Evolutionary conservation across 2,888 invertebrate genomes (phyloP).

Genomic region (Agelastica alni): DNA sequence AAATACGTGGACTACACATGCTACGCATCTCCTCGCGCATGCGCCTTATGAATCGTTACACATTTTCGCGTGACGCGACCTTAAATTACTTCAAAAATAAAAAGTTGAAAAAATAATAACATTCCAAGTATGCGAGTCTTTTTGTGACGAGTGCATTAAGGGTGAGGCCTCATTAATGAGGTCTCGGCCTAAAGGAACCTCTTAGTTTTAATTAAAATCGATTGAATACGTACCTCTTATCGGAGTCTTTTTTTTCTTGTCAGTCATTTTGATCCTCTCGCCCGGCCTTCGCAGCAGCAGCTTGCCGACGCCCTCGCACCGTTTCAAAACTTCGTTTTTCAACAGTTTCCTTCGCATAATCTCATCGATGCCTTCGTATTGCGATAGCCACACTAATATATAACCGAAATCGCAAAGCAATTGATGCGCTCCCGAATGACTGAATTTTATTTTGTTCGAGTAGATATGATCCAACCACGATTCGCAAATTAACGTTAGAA

Average conservation of each 20-base stretch:
- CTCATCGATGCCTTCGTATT: slow-evolving; percentile 62
- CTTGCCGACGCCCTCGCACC: slow-evolving; percentile 85
- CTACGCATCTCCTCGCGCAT: no score
- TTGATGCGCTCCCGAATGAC: slow-evolving; percentile 77
- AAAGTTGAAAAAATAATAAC: no score
- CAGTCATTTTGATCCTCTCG: slow-evolving; percentile 77
- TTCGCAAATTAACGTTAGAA: slow-evolving; percentile 81
- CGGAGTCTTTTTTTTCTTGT: slow-evolving; percentile 41
- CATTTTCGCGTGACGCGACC: no score
- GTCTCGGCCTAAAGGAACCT: no score
- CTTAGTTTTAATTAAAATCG: no score
- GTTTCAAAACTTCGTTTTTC: slow-evolving; percentile 68
- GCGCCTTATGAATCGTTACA: no score
- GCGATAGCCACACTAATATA: slow-evolving; percentile 75
- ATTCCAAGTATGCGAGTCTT: no score
- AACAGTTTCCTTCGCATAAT: slow-evolving; percentile 63
- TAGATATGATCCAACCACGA: slow-evolving; percentile 88
- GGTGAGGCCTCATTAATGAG: no score
- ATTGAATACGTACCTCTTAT: slow-evolving; percentile 4
- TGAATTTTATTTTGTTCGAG: slow-evolving; percentile 79
- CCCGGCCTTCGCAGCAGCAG: slow-evolving; percentile 79
- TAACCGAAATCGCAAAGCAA: slow-evolving; percentile 81
- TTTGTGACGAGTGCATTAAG: no score
- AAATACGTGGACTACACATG: no score
- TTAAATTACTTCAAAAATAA: no score